Evolutionary conservation across 2,797 vertebrate genomes (phyloP).

Genomic region (Crax fasciolata): DNA sequence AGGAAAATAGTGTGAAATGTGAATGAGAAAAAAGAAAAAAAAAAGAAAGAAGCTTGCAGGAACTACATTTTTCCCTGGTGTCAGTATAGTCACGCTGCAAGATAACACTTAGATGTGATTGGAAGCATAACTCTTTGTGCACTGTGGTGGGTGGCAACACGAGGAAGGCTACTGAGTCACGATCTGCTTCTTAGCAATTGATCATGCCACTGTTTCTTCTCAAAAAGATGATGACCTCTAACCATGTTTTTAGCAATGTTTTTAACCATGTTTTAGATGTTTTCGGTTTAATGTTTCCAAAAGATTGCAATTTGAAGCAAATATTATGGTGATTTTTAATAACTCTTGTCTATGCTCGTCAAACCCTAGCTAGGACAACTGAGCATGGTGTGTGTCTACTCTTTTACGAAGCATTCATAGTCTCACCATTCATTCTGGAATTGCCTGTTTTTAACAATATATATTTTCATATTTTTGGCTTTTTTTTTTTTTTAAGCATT

Average conservation of each 20-base stretch:
- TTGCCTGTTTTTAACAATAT: too few species aligned
- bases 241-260: neutral
- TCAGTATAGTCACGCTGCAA: neutral
- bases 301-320: neutral
- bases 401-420: neutral
- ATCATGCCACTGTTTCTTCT: neutral
- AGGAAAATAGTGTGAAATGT: neutral
- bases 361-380: neutral
- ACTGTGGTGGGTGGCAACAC: fast-evolving
- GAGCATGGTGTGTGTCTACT: neutral
- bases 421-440: neutral
- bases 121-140: neutral
- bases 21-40: neutral
- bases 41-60: neutral
- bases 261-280: neutral
- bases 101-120: neutral
- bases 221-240: neutral
- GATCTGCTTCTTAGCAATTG: neutral
- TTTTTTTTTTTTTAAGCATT: neutral
- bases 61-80: neutral
- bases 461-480: neutral
- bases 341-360: neutral
- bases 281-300: neutral
- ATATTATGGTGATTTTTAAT: neutral
- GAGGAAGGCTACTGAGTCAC: neutral